Percentiles rank a stretch among this genome's conserved stretches.
Conservation (phyloP, 2,113 vertebrate species). For the Blennius ocellaris region DNA sequence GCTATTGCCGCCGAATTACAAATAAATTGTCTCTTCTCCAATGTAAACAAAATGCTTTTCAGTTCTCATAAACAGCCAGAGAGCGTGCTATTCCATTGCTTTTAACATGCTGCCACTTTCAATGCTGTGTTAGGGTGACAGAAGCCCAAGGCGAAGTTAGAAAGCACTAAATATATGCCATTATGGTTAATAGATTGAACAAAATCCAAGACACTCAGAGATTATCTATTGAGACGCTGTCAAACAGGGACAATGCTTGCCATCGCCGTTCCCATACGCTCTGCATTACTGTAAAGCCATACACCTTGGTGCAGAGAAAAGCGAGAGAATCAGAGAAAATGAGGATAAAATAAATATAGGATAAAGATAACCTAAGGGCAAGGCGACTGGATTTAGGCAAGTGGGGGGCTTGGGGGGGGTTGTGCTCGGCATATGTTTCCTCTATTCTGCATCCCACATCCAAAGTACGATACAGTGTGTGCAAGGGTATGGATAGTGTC, state of each 20-base stretch:
- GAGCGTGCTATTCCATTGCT: constrained; percentile 52
- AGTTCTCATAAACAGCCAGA: constrained; percentile 64
- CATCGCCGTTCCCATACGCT: constrained; percentile 60
- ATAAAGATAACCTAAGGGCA: constrained; percentile 74
- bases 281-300: constrained; percentile 66
- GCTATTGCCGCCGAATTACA: constrained; percentile 52
- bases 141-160: constrained; percentile 82
- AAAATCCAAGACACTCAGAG: constrained; percentile 78
- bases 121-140: constrained; percentile 71
- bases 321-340: constrained; percentile 53
- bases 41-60: constrained; percentile 79
- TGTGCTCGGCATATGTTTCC: constrained; percentile 55
- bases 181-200: constrained; percentile 81
- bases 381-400: constrained; percentile 68
- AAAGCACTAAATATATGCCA: constrained; percentile 81
- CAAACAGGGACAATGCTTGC: constrained; percentile 75
- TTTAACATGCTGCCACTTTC: constrained; percentile 76
- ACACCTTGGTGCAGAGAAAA: constrained; percentile 67
- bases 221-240: constrained; percentile 80
- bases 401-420: constrained; percentile 15
- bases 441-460: constrained; percentile 57
- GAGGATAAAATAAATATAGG: constrained; percentile 73
- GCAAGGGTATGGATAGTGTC: constrained; percentile 74
- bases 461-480: constrained; percentile 42
- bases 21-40: constrained; percentile 67